A percentile compares a stretch with the other conserved stretches of the same genome.
Conservation (phyloP, 2,113 vertebrate species). For the Galeopterus variegatus region DNA sequence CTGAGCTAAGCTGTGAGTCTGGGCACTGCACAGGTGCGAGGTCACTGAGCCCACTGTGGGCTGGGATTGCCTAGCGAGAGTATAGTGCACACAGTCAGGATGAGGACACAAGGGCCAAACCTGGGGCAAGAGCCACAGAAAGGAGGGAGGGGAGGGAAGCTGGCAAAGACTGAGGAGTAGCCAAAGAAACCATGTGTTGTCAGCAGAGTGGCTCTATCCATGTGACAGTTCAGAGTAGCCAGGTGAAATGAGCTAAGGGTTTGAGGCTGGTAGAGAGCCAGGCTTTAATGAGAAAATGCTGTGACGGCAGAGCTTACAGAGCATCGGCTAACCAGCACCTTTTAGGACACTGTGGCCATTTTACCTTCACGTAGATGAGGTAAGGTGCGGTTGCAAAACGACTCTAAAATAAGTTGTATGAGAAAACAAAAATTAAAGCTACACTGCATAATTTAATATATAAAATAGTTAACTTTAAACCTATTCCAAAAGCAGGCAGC, state of each 20-base stretch:
- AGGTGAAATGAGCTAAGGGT: neutral
- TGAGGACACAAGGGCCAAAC: neutral
- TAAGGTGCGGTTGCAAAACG: neutral
- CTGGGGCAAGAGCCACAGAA: neutral
- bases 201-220: neutral
- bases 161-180: neutral
- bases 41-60: too few relatives aligned
- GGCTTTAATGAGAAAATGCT: neutral
- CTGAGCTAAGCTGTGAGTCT: too few relatives aligned
- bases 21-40: neutral
- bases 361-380: neutral
- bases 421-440: neutral
- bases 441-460: neutral
- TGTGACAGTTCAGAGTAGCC: neutral
- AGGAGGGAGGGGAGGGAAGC: neutral
- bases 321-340: neutral
- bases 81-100: neutral
- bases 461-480: slow-evolving; percentile 41
- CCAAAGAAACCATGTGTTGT: neutral
- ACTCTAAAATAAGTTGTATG: neutral
- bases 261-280: neutral
- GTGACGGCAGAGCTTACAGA: neutral
- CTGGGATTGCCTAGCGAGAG: too few relatives aligned
- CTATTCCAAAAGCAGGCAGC: slow-evolving; percentile 85
- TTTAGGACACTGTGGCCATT: neutral